Evolutionary conservation across 2,888 invertebrate genomes (phyloP), one percentile per base, ranked within the genome.

Genomic region (Leptogaster cylindrica): DNA sequence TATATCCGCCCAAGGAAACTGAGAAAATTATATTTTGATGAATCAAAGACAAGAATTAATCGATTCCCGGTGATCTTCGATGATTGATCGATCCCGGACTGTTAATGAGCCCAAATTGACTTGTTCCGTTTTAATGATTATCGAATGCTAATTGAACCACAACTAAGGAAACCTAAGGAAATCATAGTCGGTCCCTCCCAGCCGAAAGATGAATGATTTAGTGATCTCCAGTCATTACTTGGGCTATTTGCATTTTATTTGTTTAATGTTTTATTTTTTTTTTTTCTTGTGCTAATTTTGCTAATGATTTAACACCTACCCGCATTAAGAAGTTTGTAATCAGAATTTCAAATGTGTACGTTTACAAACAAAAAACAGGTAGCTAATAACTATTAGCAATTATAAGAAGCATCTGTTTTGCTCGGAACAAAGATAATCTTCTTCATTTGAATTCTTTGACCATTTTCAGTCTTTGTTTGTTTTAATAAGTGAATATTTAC

Each of bases 231-330:
- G 39, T 58, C 18, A 41, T 41, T 58, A 58, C 58, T 10, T 41
- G 39, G n/a, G 14, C 41, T 41, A 58, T 58, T 58, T 58, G 39
- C 58, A 58, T 58, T 36, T 58, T 25, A 58, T 58, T 58, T 58
- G 58, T 39, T 58, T 58, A 39, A 39, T 58, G 58, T 27, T 39
- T 58, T 58, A n/a, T n/a, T n/a, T n/a, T n/a, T n/a, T n/a, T n/a
- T n/a, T n/a, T n/a, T n/a, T n/a, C n/a, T n/a, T n/a, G n/a, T 58
- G 58, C 41, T 58, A 41, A 58, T 58, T 58, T 58, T 58, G 39
- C 58, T 36, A 58, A 58, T 58, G 41, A 39, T 58, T 58, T 58
- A 58, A 58, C 58, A 58, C 58, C 41, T 58, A 52, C 33, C 33
- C 33, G 52, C 31, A 28, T 31, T 14, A 31, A 6, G 52, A 20